Evolutionary conservation across 2,888 invertebrate species (phyloP), one percentile per base, ranked within the genome.

Genomic region (Chymomyza fuscimana): DNA sequence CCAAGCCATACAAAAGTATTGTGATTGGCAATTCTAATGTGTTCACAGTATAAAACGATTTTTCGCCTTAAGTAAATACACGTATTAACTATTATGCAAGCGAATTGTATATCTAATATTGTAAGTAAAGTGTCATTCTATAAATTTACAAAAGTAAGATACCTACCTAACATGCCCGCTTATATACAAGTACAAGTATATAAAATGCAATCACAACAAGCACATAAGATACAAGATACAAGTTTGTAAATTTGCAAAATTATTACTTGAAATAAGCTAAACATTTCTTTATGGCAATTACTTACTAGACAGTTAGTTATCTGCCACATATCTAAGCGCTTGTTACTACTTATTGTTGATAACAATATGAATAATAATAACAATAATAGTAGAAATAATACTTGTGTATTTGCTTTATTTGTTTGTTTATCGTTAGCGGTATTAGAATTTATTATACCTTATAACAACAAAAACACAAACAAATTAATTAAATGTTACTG

Each of bases 391-490:
- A 32, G 3, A 32, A 46, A 46, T 46, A 46, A 46, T 46, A 46
- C 3, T 12, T 12, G 10, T 46, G 12, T 46, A 12, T 46, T 15
- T 46, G 40, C 40, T 46, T 46, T 46, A 46, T 60, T 60, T 60
- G 36, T 60, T 60, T 60, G 29, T 32, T 60, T 60, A 60, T 29
- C 36, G 16, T 60, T 60, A 59, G 40, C 50, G 4, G 15, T 40
- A 22, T 62, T 46, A 15, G 1, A 19, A 32, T 7, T 12, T 32
- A 61, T 40, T 61, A 50, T 25, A 50, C 12, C 15, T 32, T 29
- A 7, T 46, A 46, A 12, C 40, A 46, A 46, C 12, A 64, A 64
- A 54, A 64, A 40, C 54, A 54, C 64, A 64, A 64, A 64, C 56
- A 52, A 7, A 56, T 25, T 56, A 56, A 64, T 64, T 54, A 64